Base-by-base conservation (phyloP, 2,888 invertebrate species). In the Dioctria rufipes region DNA sequence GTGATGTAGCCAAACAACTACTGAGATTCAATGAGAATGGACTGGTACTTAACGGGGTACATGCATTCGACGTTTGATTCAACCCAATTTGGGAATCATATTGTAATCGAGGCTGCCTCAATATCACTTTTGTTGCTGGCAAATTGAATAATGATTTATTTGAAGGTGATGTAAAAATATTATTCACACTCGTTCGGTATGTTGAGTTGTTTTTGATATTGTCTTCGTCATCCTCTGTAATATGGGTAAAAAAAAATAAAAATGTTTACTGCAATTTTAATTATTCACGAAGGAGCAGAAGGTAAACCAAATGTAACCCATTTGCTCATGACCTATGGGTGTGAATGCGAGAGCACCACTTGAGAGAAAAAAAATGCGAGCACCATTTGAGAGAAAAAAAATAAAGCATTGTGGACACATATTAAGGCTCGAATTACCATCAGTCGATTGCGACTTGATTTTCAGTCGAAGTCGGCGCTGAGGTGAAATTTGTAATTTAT, bases 31-130 rank as follows among this genome's bases (percentile, higher is more conserved):
- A 66, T 4, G 83, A 82, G 69, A 84, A 84, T 51, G 83, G 82
- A 67, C 82, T 83, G 78, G 85, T 86, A 73, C 88, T 89, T 83
- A 88, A 88, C 5, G 67, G 11, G 37, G 46, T 85, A 89, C 88
- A 85, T 87, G 86, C 82, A 85, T 51, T 60, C 9, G 67, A 54
- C 37, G 54, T 8, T 58, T 49, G 11, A 46, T 60, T 79, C 6
- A 49, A 25, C 39, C 65, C 84, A 63, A 83, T 85, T 78, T 82
- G 67, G 6, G 85, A 85, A 77, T 88, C 87, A 81, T 88, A 87
- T 82, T 88, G 88, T 78, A 89, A 81, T 4, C 87, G 87, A 3
- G 89, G 86, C 80, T 88, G 86, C 6, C 89, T 84, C 80, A 89
- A 82, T 67, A 89, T 86, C 83, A 87, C 86, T 84, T 85, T 86